Base-by-base conservation (phyloP, 2,888 invertebrate species). In the Mystacides longicornis region DNA sequence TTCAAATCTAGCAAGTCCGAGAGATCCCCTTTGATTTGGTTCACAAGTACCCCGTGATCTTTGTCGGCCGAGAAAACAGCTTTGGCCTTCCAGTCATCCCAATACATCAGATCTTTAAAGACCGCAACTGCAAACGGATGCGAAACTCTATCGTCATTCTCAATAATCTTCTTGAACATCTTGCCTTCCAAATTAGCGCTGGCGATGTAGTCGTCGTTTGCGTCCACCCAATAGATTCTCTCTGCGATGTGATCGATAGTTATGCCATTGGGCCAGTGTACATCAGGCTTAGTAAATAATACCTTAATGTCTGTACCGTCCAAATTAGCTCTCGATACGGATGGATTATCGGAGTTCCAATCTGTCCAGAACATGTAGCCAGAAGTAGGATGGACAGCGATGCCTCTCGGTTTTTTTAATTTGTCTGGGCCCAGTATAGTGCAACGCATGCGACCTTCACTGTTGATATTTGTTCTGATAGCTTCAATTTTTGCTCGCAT, bases 111-210 rank as follows among this genome's bases (percentile, higher is more conserved):
- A 64, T 89, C 86, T 70, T 93, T 93, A 65, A 89, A 85, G 0
- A 93, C 85, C 0, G 87, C 89, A 0, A 93, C 86, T 0, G 91
- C 87, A 66, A 92, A 93, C 3, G 93, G 93, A 77, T 93, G 92
- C 0, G 85, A 80, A 0, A 89, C 84, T 47, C 82, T 79, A 0
- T 81, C 81, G 55, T 82, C 81, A 55, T 83, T 78, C 59, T 78
- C 73, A 11, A 87, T 69, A 5, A 91, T 81, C 64, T 83, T 83
- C 60, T 79, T 81, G 63, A 89, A 83, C 65, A 77, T 72, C 42
- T 74, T 73, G 0, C 91, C 91, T 63, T 89, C 79, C 45, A 89
- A 71, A 68, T 88, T 85, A 0, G 86, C 80, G 31, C 87, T 87
- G 0, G 85, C 87, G 51, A 93, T 89, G 66, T 87, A 87, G 69